These are phyloP conservation scores for Ophion slaviceki DNA, from an alignment of 2,888 invertebrate species.

Conservation along the genomic window DNA sequence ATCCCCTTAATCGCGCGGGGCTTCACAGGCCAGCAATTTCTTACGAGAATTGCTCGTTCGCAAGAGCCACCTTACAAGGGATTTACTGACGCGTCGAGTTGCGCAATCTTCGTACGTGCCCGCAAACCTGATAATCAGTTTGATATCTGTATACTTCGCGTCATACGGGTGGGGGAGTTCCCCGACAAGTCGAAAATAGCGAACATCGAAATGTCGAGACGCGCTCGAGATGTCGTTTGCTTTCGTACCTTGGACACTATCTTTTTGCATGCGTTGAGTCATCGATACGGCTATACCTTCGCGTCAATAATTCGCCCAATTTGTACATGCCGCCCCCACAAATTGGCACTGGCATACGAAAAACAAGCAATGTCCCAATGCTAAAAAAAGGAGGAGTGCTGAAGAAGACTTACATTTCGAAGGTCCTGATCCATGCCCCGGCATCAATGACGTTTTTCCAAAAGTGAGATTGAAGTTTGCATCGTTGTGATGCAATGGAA, in stretches of 20 bases:
- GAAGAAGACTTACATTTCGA: background rate
- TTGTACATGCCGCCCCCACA: background rate
- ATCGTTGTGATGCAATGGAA: no score
- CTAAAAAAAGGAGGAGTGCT: background rate
- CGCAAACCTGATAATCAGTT: constrained; percentile 46
- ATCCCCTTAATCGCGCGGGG: constrained; percentile 5
- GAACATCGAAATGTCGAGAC: background rate
- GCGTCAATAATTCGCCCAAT: no score
- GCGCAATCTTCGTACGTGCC: constrained; percentile 48
- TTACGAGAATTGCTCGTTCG: constrained; percentile 30
- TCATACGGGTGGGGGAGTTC: background rate
- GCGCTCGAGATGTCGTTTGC: background rate
- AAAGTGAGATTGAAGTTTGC: no score
- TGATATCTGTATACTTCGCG: constrained; percentile 29
- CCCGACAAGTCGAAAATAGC: background rate
- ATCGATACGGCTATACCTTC: background rate
- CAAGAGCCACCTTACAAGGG: constrained; percentile 35
- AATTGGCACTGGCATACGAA: background rate
- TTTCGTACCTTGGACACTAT: background rate
- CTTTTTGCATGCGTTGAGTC: background rate
- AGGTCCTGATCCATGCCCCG: no score
- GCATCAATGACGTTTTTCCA: no score
- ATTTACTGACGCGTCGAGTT: constrained; percentile 35
- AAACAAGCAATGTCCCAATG: background rate
- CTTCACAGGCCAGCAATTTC: constrained; percentile 23